Conservation (phyloP, 2,113 vertebrate species). For the Neogale vison region DNA sequence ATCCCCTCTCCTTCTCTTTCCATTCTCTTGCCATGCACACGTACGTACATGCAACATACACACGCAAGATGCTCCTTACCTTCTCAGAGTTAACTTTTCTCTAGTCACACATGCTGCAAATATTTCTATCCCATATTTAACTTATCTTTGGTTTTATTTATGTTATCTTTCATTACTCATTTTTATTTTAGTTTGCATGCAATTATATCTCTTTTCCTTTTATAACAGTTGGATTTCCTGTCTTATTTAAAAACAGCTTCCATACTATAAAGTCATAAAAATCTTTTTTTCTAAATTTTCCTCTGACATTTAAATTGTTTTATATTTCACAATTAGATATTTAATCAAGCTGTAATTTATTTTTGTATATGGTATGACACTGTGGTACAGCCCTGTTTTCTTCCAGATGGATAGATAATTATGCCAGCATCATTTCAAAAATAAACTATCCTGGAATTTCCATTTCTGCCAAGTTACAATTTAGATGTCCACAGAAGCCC, state of each 20-base stretch:
- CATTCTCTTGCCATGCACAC: background rate
- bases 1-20: background rate
- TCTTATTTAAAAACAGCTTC: constrained; percentile 70
- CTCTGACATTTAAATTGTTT: constrained; percentile 78
- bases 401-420: constrained; percentile 78
- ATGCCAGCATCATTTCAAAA: constrained; percentile 78
- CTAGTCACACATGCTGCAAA: constrained; percentile 35
- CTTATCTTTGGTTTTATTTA: constrained; percentile 63
- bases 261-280: constrained; percentile 68
- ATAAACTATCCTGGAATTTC: constrained; percentile 71
- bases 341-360: constrained; percentile 77
- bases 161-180: constrained; percentile 61
- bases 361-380: constrained; percentile 75
- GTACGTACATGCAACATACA: background rate
- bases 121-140: constrained; percentile 58
- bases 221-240: constrained; percentile 67
- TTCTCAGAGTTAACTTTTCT: constrained; percentile 25
- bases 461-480: constrained; percentile 72
- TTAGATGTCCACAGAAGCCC: constrained; percentile 67
- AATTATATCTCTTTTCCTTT: constrained; percentile 73
- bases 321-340: constrained; percentile 78
- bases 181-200: constrained; percentile 69
- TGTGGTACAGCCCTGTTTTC: constrained; percentile 66
- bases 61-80: background rate
- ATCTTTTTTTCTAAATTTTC: constrained; percentile 70